These are phyloP conservation scores for Hemicrepidius hirtus DNA, from an alignment of 2,888 invertebrate species.

Conservation along the genomic window DNA sequence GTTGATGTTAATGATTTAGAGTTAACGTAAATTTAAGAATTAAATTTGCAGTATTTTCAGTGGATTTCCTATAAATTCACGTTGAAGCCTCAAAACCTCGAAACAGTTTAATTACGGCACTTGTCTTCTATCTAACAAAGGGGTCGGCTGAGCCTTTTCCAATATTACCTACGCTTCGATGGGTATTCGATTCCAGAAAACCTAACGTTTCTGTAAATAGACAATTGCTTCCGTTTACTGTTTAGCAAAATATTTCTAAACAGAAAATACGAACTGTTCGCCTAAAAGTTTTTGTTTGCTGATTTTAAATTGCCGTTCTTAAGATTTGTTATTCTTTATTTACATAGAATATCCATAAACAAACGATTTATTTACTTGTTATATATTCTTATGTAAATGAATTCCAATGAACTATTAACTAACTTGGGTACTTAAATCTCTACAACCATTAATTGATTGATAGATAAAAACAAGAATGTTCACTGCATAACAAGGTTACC, in stretches of 20 bases:
- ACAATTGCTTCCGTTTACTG: conserved; percentile 12
- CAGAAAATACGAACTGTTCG: too few species aligned
- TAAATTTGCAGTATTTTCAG: too few species aligned
- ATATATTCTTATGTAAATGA: background rate
- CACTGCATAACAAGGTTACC: too few species aligned
- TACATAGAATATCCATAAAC: conserved; percentile 10
- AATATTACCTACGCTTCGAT: conserved; percentile 18
- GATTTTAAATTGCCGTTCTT: background rate
- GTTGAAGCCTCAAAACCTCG: background rate
- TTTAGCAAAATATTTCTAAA: conserved; percentile 9
- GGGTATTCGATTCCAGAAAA: conserved; percentile 9
- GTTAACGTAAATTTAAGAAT: too few species aligned
- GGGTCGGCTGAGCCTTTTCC: conserved; percentile 16
- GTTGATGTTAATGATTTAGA: too few species aligned
- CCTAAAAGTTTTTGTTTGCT: background rate
- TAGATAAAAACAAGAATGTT: too few species aligned
- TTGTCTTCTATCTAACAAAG: conserved; percentile 13
- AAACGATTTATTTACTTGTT: background rate
- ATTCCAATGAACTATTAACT: background rate
- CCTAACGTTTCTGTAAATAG: conserved; percentile 4
- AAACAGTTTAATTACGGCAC: conserved; percentile 21
- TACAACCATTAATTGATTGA: too few species aligned
- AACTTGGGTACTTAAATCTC: too few species aligned
- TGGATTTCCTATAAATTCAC: background rate
- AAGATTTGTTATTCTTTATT: background rate